A percentile compares a stretch with the other conserved stretches of the same genome.
Evolutionary conservation across 2,113 vertebrate species (phyloP).

Genomic region (Phycodurus eques): DNA sequence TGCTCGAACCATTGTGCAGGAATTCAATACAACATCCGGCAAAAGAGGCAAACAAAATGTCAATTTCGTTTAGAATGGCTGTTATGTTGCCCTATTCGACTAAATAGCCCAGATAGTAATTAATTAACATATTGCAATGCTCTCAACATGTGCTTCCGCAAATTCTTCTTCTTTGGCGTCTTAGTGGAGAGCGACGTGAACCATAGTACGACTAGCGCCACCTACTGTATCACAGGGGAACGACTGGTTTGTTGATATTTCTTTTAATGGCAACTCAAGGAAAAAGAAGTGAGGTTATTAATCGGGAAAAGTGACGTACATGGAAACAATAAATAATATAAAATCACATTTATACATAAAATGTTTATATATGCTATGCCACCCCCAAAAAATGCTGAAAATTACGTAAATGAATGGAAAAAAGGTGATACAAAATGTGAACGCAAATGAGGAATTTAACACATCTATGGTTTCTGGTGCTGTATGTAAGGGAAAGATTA

Average conservation of each 20-base stretch:
- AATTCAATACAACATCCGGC: background rate
- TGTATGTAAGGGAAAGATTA: background rate
- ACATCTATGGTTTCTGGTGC: background rate
- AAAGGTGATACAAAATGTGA: no score
- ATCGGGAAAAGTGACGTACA: no score
- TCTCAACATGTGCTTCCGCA: slow-evolving; percentile 48
- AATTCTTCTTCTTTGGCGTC: slow-evolving; percentile 26
- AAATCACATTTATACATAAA: background rate
- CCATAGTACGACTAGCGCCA: background rate
- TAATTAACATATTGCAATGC: no score
- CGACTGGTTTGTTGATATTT: background rate
- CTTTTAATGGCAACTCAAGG: background rate
- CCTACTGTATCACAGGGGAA: slow-evolving; percentile 1
- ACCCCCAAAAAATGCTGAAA: background rate
- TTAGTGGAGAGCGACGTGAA: rapidly evolving
- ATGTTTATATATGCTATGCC: background rate
- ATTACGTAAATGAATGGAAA: background rate
- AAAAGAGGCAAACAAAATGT: no score
- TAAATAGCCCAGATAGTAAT: background rate
- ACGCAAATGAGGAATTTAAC: background rate
- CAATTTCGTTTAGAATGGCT: background rate
- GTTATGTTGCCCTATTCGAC: background rate
- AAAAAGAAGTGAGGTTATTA: background rate
- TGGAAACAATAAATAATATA: background rate
- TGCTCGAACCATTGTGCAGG: slow-evolving; percentile 67